Evolutionary conservation across 2,113 vertebrate genomes (phyloP), one percentile per base, ranked within the genome.

Genomic region (Aix galericulata): DNA sequence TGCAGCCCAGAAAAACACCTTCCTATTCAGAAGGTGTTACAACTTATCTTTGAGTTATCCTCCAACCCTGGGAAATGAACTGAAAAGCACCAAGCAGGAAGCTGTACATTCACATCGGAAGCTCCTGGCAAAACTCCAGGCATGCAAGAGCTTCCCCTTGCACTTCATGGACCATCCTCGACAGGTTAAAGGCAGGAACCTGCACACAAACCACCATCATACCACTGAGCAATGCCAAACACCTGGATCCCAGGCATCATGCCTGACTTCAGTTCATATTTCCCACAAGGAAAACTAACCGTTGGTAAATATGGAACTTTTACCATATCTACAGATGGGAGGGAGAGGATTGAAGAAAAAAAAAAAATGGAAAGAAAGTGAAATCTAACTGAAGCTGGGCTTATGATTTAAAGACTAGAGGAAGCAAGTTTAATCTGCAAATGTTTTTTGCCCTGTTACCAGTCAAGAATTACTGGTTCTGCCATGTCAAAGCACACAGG

Each of bases 231-330:
- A 5, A 11, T 8, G 36, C 34, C 58, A 56, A 5, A 5, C 4
- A 20, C 20, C 25, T 4, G 23, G 8, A 17, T 23, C 50, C 36
- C 23, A 53, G 13, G 22, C 32, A 26, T 8, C 16, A 13, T 31
- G 26, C 6, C n/a, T 21, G 34, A n/a, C 36, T 68, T 53, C 46
- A 0, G 0, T 9, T 66, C n/a, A 0, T 11, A 9, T 38, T 55
- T 60, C 55, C 42, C 60, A 80, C 27, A 17, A 0, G 23, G 31
- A 82, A 82, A 78, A 73, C 8, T 36, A 53, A 84, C 60, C 71
- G 26, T 20, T 69, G 60, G 56, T 32, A 91, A 72, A 78, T 14
- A 38, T 0, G 1, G 8, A 79, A 48, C 78, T 88, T 92, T 27
- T 69, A 56, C 9, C 11, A 2, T 8, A 46, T 4, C 4, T 50